phyloP scores from a whole-genome alignment of 1,140 invertebrate genomes.

The Drosophila quadrilineata region DNA sequence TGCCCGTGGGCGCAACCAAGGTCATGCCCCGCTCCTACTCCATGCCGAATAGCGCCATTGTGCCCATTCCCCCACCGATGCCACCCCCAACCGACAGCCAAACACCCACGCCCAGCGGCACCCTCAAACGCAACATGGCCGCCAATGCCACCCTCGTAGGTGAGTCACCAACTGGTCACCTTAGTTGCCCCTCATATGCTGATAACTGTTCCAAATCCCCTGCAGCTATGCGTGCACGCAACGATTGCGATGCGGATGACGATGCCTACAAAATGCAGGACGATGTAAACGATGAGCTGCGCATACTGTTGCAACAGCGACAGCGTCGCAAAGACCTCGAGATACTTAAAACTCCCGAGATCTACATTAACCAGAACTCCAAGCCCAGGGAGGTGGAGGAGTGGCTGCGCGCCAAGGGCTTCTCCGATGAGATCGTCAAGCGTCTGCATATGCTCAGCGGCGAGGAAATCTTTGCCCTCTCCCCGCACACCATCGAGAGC shows the following conservation, averaged over 20 bases:
- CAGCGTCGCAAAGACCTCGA: constrained; percentile 84
- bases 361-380: constrained; percentile 87
- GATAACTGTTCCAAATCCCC: neutral
- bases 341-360: constrained; percentile 87
- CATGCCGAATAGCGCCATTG: constrained; percentile 74
- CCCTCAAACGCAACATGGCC: constrained; percentile 61
- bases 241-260: constrained; percentile 62
- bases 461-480: constrained; percentile 87
- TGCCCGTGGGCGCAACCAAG: constrained; percentile 31
- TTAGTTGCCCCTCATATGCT: neutral
- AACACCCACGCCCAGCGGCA: constrained; percentile 57
- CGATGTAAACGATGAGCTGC: constrained; percentile 87
- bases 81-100: constrained; percentile 69
- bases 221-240: constrained; percentile 60
- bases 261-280: constrained; percentile 68
- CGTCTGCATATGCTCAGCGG: constrained; percentile 86
- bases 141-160: constrained; percentile 58
- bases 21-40: constrained; percentile 65
- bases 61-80: constrained; percentile 74
- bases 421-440: constrained; percentile 85
- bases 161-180: constrained; percentile 14
- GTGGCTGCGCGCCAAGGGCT: constrained; percentile 90
- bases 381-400: constrained; percentile 86
- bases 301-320: constrained; percentile 83
- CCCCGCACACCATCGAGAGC: constrained; percentile 85